These are phyloP conservation scores for Potorous gilbertii DNA, from an alignment of 2,797 vertebrate genomes.

Conservation along the genomic window DNA sequence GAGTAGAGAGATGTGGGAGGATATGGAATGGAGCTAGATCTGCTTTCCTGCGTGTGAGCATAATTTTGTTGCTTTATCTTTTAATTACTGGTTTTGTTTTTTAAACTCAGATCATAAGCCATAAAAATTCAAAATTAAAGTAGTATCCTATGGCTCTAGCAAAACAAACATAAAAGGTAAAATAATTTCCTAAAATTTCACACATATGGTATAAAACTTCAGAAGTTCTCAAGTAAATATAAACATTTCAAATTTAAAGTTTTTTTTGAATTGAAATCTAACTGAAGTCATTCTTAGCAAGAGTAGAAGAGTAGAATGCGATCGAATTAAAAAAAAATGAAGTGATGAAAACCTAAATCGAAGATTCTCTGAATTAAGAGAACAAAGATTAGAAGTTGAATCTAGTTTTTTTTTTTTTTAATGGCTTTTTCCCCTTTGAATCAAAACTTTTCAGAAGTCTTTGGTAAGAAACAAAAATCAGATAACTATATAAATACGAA, in stretches of 20 bases:
- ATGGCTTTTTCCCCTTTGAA: background rate
- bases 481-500: background rate
- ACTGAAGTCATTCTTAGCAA: conserved; percentile 1
- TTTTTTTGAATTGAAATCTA: conserved; percentile 4
- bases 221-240: conserved; percentile 39
- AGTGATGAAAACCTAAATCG: background rate
- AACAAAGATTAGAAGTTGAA: background rate
- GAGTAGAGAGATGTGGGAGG: background rate
- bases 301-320: background rate
- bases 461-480: background rate
- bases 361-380: background rate
- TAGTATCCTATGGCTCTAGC: conserved; percentile 25
- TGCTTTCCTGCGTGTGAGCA: background rate
- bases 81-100: background rate
- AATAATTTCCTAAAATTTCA: background rate
- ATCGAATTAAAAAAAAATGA: background rate
- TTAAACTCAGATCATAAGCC: background rate
- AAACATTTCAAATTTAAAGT: background rate
- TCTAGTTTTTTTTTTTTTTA: background rate
- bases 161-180: conserved; percentile 23
- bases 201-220: conserved; percentile 8
- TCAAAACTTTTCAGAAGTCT: background rate
- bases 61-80: background rate
- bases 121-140: conserved; percentile 13
- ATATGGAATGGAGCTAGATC: background rate